These are phyloP conservation scores for Anguilla rostrata DNA, from an alignment of 2,113 vertebrate species.

Conservation along the genomic window DNA sequence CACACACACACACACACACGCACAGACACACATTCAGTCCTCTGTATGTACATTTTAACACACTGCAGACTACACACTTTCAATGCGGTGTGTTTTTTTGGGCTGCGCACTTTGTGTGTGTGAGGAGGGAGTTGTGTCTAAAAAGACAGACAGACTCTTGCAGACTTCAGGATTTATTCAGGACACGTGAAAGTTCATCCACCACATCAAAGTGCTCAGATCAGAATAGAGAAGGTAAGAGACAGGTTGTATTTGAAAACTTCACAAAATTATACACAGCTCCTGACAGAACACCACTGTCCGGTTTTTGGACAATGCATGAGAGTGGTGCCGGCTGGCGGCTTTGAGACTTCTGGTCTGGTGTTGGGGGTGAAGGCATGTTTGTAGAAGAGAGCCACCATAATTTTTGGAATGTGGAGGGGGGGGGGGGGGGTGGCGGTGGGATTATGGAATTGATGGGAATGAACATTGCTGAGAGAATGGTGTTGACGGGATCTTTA, in stretches of 20 bases:
- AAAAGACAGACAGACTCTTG: neutral
- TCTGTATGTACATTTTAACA: neutral
- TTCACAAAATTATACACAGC: neutral
- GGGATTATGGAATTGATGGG: too few species aligned
- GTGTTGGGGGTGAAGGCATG: neutral
- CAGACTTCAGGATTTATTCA: constrained; percentile 5
- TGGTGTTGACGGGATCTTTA: too few species aligned
- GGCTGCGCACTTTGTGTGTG: neutral
- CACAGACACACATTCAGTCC: too few species aligned
- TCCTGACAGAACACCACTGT: neutral
- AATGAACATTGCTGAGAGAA: too few species aligned
- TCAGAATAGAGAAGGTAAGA: neutral
- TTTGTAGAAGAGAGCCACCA: neutral
- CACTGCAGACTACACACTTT: neutral
- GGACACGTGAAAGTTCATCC: constrained; percentile 15
- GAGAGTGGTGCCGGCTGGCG: neutral
- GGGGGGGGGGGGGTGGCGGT: neutral
- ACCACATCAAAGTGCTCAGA: constrained; percentile 8
- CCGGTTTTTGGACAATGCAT: neutral
- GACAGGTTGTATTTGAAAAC: neutral
- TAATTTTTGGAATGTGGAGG: neutral
- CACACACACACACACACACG: too few species aligned
- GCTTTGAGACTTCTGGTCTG: neutral
- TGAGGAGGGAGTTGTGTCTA: neutral
- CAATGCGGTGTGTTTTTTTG: neutral